A percentile compares a stretch with the other conserved stretches of the same genome.
These are phyloP conservation scores for Mythimna pallens DNA, from an alignment of 2,888 invertebrate species.

Conservation along the genomic window DNA sequence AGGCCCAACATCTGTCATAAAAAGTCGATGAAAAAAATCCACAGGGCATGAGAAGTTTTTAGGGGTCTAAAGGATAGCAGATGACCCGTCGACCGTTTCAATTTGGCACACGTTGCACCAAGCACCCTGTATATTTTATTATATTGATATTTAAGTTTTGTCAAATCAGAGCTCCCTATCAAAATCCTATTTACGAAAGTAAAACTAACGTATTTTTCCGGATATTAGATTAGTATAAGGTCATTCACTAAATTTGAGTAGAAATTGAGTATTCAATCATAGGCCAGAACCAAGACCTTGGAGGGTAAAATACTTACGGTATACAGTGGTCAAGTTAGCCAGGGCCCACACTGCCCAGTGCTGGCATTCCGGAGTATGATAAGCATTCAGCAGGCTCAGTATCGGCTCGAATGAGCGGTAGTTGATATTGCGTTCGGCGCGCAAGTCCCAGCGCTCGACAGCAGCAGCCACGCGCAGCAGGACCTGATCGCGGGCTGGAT, in stretches of 20 bases:
- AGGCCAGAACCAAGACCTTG: not conserved
- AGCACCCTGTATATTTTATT: too few relatives aligned
- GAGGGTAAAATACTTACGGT: constrained; percentile 92
- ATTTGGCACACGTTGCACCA: too few relatives aligned
- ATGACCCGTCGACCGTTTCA: too few relatives aligned
- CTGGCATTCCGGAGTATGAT: constrained; percentile 97
- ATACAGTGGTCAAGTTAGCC: constrained; percentile 98
- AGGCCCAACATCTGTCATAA: too few relatives aligned
- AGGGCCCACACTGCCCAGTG: constrained; percentile 99
- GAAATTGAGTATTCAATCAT: not conserved
- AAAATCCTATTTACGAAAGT: too few relatives aligned
- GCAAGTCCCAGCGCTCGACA: constrained; percentile 96
- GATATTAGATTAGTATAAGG: not conserved
- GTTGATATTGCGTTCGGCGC: constrained; percentile 97
- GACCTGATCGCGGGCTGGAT: constrained; percentile 93
- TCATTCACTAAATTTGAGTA: not conserved
- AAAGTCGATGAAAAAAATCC: too few relatives aligned
- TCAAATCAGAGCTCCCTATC: too few relatives aligned
- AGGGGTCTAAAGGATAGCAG: too few relatives aligned
- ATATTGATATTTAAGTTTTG: too few relatives aligned
- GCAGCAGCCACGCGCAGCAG: constrained; percentile 94
- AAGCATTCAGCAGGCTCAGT: constrained; percentile 94
- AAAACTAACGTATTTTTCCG: too few relatives aligned
- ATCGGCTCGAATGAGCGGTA: constrained; percentile 98
- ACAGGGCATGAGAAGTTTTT: too few relatives aligned